Evolutionary conservation across 1,140 invertebrate species (phyloP).

Genomic region (Antheraea pernyi): DNA sequence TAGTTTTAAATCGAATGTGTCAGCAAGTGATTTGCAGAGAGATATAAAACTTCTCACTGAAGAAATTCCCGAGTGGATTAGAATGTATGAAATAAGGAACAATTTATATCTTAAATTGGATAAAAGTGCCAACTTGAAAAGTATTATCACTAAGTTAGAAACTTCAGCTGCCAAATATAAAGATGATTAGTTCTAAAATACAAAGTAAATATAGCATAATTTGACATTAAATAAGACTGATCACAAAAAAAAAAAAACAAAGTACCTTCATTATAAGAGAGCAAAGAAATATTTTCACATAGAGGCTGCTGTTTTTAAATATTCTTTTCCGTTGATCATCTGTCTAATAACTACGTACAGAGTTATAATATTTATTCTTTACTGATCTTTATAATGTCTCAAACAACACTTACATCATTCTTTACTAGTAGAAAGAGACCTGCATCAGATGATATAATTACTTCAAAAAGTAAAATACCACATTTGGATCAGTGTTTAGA

Average conservation of each 20-base stretch:
- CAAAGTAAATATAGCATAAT: constrained; percentile 26
- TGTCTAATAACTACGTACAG: neutral
- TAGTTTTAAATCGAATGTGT: constrained; percentile 87
- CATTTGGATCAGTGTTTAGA: constrained; percentile 61
- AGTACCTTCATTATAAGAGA: too few species aligned
- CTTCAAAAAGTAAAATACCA: constrained; percentile 81
- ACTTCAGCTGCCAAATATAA: constrained; percentile 78
- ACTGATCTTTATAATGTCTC: constrained; percentile 79
- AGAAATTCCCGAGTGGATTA: constrained; percentile 87
- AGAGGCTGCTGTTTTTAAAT: too few species aligned
- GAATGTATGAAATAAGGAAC: constrained; percentile 85
- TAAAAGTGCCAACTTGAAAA: constrained; percentile 83
- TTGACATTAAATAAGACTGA: neutral
- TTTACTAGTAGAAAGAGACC: constrained; percentile 85
- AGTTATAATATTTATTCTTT: neutral
- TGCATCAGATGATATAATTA: constrained; percentile 82
- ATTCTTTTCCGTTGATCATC: too few species aligned
- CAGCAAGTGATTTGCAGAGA: constrained; percentile 84
- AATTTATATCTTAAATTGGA: constrained; percentile 88
- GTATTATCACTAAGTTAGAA: constrained; percentile 83
- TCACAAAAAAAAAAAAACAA: too few species aligned
- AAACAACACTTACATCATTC: constrained; percentile 84
- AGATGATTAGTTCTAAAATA: constrained; percentile 36
- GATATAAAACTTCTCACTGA: constrained; percentile 88
- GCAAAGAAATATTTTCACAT: too few species aligned